phyloP scores from a whole-genome alignment of 2,888 invertebrate genomes.

The Himalopsyche tibetana region DNA sequence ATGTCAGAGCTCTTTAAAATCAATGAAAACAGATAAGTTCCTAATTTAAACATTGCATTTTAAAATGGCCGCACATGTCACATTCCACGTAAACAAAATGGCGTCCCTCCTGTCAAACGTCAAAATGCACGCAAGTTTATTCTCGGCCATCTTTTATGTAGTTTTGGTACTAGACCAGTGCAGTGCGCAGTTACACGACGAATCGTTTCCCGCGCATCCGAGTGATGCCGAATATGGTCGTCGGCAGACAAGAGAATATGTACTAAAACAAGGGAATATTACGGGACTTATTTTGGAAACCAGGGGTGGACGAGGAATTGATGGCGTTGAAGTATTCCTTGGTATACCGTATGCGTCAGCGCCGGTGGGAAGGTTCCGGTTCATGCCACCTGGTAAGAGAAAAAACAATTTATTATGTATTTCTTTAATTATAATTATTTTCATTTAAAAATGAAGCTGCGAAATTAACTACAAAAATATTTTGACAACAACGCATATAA shows the following conservation, averaged over 20 bases:
- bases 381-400: conserved; percentile 88
- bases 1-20: neutral
- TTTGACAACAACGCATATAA: no score
- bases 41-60: conserved; percentile 35
- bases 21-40: neutral
- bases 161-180: neutral
- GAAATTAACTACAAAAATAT: no score
- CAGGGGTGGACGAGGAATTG: conserved; percentile 76
- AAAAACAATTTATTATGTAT: no score
- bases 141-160: conserved; percentile 39
- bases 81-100: conserved; percentile 50
- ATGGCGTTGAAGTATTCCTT: conserved; percentile 85
- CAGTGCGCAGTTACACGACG: conserved; percentile 70
- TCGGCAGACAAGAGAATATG: conserved; percentile 79
- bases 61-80: conserved; percentile 50
- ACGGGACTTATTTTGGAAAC: conserved; percentile 83
- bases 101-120: conserved; percentile 40
- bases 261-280: conserved; percentile 82
- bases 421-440: no score
- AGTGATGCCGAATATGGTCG: conserved; percentile 72
- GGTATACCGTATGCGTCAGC: conserved; percentile 91
- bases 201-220: conserved; percentile 67
- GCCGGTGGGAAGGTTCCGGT: conserved; percentile 84
- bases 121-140: conserved; percentile 43
- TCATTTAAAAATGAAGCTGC: no score